phyloP scores from a whole-genome alignment of 2,113 vertebrate species.

The Salvelinus sp. region DNA sequence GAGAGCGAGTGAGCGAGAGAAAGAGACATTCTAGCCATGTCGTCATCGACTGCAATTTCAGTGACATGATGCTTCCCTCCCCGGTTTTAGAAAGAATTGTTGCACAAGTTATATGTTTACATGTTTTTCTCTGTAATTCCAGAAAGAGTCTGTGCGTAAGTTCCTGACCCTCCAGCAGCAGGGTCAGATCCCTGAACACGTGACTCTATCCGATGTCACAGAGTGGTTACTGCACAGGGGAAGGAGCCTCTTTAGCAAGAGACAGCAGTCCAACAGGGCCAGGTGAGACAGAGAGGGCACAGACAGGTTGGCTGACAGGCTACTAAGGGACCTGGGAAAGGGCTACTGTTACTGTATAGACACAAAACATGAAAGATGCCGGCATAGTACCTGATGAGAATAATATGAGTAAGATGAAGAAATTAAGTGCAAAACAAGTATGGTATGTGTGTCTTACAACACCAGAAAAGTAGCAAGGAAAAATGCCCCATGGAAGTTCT shows the following conservation, averaged over 20 bases:
- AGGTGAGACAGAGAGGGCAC: not conserved
- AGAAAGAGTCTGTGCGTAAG: constrained; percentile 14
- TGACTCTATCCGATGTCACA: constrained; percentile 14
- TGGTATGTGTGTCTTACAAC: not conserved
- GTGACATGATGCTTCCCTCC: not conserved
- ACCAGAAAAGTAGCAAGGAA: too few relatives aligned
- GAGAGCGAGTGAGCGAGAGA: too few relatives aligned
- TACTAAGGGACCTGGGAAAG: not conserved
- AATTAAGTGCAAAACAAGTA: not conserved
- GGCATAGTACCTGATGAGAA: not conserved
- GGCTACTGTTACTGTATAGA: not conserved
- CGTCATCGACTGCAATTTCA: too few relatives aligned
- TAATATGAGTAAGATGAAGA: not conserved
- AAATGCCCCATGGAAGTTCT: not conserved
- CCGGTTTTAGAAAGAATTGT: not conserved
- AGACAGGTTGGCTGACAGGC: not conserved
- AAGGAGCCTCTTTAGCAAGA: not conserved
- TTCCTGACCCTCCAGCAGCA: constrained; percentile 17
- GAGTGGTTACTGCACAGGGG: constrained; percentile 9
- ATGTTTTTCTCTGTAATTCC: not conserved
- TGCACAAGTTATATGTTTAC: too few relatives aligned
- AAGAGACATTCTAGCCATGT: too few relatives aligned
- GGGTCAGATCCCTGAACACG: not conserved
- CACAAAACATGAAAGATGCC: not conserved
- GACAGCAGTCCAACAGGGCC: not conserved